Conservation (phyloP, 1,140 invertebrate species). For the Adoxophyes honmai region DNA sequence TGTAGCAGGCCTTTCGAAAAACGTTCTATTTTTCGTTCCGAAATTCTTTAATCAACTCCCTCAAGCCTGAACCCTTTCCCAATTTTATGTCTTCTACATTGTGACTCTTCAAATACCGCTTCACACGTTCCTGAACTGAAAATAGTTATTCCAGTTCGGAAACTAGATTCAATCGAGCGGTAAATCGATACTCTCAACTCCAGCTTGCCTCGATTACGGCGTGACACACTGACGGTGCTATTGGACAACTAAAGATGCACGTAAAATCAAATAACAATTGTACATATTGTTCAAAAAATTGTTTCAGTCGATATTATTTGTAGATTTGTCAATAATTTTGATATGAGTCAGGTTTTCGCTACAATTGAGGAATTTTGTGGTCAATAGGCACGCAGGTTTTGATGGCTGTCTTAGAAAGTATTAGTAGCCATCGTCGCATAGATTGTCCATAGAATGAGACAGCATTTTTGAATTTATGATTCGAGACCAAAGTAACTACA, state of each 20-base stretch:
- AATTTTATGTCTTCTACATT: constrained; percentile 4
- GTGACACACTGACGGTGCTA: background rate
- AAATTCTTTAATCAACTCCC: background rate
- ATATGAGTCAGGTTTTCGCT: too few species aligned
- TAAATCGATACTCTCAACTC: constrained; percentile 15
- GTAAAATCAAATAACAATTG: too few species aligned
- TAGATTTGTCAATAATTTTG: too few species aligned
- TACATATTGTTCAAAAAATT: too few species aligned
- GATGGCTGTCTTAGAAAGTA: too few species aligned
- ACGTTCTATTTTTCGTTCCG: background rate
- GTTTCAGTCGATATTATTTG: too few species aligned
- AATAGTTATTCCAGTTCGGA: constrained; percentile 14
- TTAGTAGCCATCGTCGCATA: too few species aligned
- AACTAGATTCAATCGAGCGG: constrained; percentile 15
- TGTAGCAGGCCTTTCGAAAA: background rate
- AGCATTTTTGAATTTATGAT: too few species aligned
- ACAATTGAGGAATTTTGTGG: too few species aligned
- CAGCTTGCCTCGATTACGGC: constrained; percentile 5
- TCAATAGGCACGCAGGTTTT: too few species aligned
- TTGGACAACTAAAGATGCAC: background rate
- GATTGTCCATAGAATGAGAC: too few species aligned
- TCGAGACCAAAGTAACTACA: too few species aligned
- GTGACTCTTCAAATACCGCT: constrained; percentile 1
- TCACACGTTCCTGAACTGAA: constrained; percentile 3
- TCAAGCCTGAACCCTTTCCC: background rate